Base-by-base conservation (phyloP, 2,113 vertebrate species). In the Eurystomus gularis region DNA sequence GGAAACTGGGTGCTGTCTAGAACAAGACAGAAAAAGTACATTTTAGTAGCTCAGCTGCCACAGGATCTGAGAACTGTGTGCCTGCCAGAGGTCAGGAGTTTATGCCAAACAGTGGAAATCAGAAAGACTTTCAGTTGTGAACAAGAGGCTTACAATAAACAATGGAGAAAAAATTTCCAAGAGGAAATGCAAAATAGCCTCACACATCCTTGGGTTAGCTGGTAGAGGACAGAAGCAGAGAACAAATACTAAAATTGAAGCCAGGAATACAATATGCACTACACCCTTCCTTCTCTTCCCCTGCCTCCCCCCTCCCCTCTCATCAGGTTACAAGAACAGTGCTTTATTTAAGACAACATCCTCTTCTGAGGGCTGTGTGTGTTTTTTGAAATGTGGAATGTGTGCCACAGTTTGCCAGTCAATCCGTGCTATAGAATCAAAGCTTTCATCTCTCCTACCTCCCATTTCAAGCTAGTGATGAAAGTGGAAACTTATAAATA, bases 201-300 rank as follows among this genome's bases (percentile, higher is more conserved):
- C 9, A 51, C 48, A 76, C 42, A 79, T 86, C 82, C 82, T 86
- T 81, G 55, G 8, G 16, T 70, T 77, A 95, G 61, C 49, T 88
- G 70, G 75, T 54, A 70, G 58, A 37, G 5, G 1, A 73, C 46
- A 92, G 49, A 91, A 83, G 23, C 40, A 13, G n/a, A 94, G 75
- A 94, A 95, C 62, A 94, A 94, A 86, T 55, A 46, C 65, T 70
- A 64, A 80, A 93, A 92, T 82, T 88, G 66, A 86, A 77, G 54
- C 71, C 70, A 84, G 79, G 49, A 93, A 73, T 55, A 54, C 39
- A 86, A 48, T 68, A 61, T 62, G 29, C 6, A 9, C 85, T 51
- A 88, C 65, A 86, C 86, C 94, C 95, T 96, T 96, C 94, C 93
- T 94, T 75, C 58, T 90, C 51, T 77, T 81, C 52, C 51, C 33